Percentiles rank a stretch among this genome's conserved stretches.
These are phyloP conservation scores for Meloidogyne hapla DNA, from an alignment of 1,140 invertebrate species.

Conservation along the genomic window DNA sequence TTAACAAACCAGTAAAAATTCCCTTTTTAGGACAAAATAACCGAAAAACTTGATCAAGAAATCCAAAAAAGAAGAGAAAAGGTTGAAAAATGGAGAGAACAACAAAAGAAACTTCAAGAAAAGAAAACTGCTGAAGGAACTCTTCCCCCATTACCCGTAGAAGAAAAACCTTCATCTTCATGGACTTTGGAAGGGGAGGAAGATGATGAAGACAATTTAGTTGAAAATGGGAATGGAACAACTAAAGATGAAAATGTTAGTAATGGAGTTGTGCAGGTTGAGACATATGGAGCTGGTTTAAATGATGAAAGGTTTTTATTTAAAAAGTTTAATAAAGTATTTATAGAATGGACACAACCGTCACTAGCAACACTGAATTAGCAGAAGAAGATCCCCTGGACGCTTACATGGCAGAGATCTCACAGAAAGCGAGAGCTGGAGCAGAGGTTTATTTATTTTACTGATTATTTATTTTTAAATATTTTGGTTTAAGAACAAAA, in stretches of 20 bases:
- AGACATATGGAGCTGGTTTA: neutral
- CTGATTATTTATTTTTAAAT: neutral
- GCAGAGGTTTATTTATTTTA: neutral
- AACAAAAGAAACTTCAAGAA: constrained; percentile 69
- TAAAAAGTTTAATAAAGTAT: constrained; percentile 31
- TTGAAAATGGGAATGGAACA: constrained; percentile 34
- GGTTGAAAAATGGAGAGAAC: constrained; percentile 85
- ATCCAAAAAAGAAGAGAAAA: constrained; percentile 92
- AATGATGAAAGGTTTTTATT: constrained; percentile 54
- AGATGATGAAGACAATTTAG: constrained; percentile 73
- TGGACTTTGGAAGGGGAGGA: constrained; percentile 45
- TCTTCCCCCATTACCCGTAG: neutral
- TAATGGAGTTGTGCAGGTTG: constrained; percentile 76
- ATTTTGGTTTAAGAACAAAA: constrained; percentile 16
- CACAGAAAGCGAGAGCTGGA: constrained; percentile 29
- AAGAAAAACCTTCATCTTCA: constrained; percentile 58
- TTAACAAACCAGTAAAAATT: no score
- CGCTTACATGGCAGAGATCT: constrained; percentile 84
- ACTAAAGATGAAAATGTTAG: constrained; percentile 28
- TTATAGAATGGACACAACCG: neutral
- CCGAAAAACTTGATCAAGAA: constrained; percentile 77
- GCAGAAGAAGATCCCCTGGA: constrained; percentile 87
- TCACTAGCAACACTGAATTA: constrained; percentile 38
- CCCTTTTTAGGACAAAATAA: constrained; percentile 32
- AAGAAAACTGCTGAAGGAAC: constrained; percentile 20